Evolutionary conservation across 1,140 invertebrate genomes (phyloP), one percentile per base, ranked within the genome.

Genomic region (Listronotus bonariensis): DNA sequence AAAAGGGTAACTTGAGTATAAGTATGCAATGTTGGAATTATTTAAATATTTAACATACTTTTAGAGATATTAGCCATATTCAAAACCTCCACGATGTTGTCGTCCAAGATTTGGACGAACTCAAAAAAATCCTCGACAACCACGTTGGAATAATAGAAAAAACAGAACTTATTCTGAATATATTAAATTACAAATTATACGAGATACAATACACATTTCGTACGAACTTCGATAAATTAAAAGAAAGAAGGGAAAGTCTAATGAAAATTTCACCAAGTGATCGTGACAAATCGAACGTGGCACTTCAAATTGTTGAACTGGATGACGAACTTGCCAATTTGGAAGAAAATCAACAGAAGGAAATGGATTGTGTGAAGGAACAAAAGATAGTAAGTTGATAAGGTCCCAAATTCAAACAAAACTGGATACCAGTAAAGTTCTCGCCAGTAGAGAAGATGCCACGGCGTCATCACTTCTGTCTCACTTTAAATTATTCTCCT

Each of bases 101-200:
- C 4, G 40, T 53, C 6, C 55, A 65, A 34, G 61, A 68, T 32
- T 32, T 68, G n/a, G 26, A 60, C 11, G 41, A 61, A 10, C 15
- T 67, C 5, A 63, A 46, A 46, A 60, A 55, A 11, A 56, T 42
- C 26, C 36, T 69, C 11, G 48, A 67, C 8, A 54, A 51, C 12
- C 56, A 65, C 20, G 11, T 60, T 0, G 18, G 8, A 6, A 48
- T 65, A 38, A 34, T 72, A 4, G 65, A 72, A 20, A 70, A 36
- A 57, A 65, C 59, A 8, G 70, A 72, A 20, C 38, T 70, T 4
- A 68, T 65, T 8, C 46, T 65, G 38, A 65, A 66, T 20, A 49
- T 72, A 10, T 38, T 72, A 11, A 70, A 53, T 52, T 72, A 70
- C 49, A 72, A 70, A 61, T 42, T 68, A 26, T 70, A 68, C 38